Evolutionary conservation across 2,113 vertebrate species (phyloP).

Genomic region (Odocoileus virginianus): DNA sequence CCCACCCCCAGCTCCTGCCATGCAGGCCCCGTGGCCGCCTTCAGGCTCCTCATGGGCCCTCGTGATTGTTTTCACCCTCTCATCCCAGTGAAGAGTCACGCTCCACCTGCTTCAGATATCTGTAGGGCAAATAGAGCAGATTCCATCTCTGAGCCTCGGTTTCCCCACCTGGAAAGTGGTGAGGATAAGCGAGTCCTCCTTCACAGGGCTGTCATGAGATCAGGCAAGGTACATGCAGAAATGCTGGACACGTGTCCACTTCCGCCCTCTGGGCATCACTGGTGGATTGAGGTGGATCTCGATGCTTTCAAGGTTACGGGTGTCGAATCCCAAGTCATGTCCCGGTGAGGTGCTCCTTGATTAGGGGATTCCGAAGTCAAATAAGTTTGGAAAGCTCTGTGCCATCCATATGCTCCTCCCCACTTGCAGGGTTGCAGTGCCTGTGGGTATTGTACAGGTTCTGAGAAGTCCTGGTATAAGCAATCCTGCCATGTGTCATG

Average conservation of each 20-base stretch:
- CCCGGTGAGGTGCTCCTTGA: neutral
- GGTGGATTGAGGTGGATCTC: neutral
- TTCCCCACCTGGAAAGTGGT: neutral
- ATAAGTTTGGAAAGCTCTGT: neutral
- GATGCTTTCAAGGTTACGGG: neutral
- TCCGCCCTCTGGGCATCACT: accelerated
- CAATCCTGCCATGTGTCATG: neutral
- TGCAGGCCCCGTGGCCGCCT: accelerated
- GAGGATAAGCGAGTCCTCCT: neutral
- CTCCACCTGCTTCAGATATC: neutral
- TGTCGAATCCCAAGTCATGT: neutral
- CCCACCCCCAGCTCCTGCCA: neutral
- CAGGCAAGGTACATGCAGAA: neutral
- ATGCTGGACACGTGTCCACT: accelerated
- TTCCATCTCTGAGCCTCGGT: neutral
- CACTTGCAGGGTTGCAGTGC: neutral
- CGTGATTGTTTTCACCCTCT: neutral
- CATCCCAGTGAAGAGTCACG: accelerated
- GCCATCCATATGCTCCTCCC: accelerated
- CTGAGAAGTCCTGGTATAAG: neutral
- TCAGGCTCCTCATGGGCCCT: accelerated
- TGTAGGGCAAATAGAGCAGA: too few species aligned
- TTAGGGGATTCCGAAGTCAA: neutral
- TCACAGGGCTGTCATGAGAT: accelerated
- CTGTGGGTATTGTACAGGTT: neutral